Conservation (phyloP, 2,113 vertebrate genomes). For the Ramphastos sulfuratus region DNA sequence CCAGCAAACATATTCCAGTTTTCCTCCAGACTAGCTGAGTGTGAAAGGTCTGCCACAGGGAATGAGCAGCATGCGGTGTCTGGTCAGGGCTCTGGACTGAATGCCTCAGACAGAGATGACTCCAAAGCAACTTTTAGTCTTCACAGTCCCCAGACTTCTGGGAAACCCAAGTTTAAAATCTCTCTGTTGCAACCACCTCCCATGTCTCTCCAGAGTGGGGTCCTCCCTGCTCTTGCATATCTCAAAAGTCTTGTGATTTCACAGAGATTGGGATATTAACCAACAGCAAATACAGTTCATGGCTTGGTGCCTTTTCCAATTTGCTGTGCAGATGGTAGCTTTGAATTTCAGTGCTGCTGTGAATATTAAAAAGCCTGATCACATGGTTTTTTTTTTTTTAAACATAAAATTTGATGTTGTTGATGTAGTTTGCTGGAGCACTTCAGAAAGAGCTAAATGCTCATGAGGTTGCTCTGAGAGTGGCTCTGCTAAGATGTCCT, state of each 20-base stretch:
- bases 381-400: background rate
- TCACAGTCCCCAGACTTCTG: background rate
- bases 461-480: background rate
- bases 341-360: background rate
- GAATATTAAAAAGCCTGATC: background rate
- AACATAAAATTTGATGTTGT: background rate
- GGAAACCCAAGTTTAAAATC: slow-evolving; percentile 13
- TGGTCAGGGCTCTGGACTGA: background rate
- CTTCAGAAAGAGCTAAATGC: background rate
- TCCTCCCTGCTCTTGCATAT: background rate
- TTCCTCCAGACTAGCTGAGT: background rate
- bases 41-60: slow-evolving; percentile 11
- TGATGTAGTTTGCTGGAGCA: background rate
- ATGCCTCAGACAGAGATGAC: background rate
- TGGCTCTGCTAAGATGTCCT: background rate
- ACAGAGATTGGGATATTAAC: background rate
- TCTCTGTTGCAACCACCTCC: background rate
- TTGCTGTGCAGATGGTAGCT: background rate
- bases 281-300: background rate
- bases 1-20: background rate
- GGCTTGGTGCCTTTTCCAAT: background rate
- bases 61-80: background rate
- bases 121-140: slow-evolving; percentile 3
- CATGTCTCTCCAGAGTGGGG: background rate
- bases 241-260: background rate